These are phyloP conservation scores for Muscidifurax raptorellus DNA, from an alignment of 1,140 invertebrate species.

Conservation along the genomic window DNA sequence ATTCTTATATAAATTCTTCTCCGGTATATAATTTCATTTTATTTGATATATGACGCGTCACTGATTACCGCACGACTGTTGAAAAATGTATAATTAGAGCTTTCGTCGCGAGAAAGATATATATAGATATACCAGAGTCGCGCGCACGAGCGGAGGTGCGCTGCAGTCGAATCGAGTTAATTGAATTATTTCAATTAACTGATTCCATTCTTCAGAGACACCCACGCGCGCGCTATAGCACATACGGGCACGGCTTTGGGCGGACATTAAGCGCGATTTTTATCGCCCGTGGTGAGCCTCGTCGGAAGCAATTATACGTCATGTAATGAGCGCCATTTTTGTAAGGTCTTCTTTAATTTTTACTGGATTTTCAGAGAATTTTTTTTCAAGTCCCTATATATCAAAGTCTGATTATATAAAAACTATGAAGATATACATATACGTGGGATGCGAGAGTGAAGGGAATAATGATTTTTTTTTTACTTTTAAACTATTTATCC, in stretches of 20 bases:
- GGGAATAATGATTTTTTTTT: no score
- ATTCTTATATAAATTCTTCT: no score
- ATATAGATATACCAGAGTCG: background rate
- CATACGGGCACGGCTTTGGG: conserved; percentile 33
- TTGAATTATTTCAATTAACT: conserved; percentile 52
- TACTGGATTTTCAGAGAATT: no score
- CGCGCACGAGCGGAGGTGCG: background rate
- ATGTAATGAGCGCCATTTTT: conserved; percentile 28
- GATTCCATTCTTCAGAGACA: conserved; percentile 34
- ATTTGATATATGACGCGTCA: background rate
- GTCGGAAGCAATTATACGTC: conserved; percentile 28
- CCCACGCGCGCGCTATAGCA: no score
- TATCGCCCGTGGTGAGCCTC: background rate
- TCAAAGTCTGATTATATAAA: conserved; percentile 32
- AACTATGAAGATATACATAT: background rate
- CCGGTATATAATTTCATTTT: no score
- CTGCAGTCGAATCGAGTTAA: conserved; percentile 10
- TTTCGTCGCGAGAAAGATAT: background rate
- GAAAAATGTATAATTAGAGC: conserved; percentile 20
- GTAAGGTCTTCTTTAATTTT: no score
- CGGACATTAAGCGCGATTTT: conserved; percentile 34
- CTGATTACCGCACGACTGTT: background rate
- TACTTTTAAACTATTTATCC: conserved; percentile 25
- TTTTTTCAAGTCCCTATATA: conserved; percentile 3
- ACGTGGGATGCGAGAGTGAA: background rate